Base-by-base conservation (phyloP, 2,113 vertebrate genomes). In the Tachycineta bicolor region DNA sequence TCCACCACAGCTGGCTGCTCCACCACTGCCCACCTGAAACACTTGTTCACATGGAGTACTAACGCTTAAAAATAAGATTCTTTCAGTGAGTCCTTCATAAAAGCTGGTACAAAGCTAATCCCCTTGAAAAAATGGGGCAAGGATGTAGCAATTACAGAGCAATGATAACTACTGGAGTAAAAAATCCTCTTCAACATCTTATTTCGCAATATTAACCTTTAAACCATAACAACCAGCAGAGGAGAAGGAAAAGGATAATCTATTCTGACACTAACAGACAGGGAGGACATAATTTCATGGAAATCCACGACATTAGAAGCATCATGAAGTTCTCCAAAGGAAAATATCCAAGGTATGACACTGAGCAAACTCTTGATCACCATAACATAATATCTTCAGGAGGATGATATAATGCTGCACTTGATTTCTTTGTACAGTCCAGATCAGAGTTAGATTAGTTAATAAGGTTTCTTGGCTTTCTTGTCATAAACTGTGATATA, bases 401-500 rank as follows among this genome's bases (percentile, higher is more conserved):
- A 46, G 80, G 64, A 78, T 90, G 94, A 94, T 68, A 63, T 60
- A 92, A 86, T 41, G 59, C 73, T 83, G 37, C 24, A 22, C 52
- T 80, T 63, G 39, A 91, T 87, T 70, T 83, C 84, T 88, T 46
- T 74, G 77, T 67, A 80, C 75, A 92, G 79, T 6, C 50, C 85
- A 95, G 87, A 96, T 83, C 64, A 96, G 50, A 85, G 71, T 31
- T 28, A 85, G 70, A 96, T 92, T 90, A 89, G 44, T 86, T 96
- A 96, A 97, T 94, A 86, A 90, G 87, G 90, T 92, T 96, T 91
- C 76, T 90, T 92, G 91, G 92, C 82, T 93, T 97, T 92, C 92
- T 90, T 95, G 92, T 94, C 92, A 93, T 93, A 96, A 95, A 86
- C 68, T 60, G n/a, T 91, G 92, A 97, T 81, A 93, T 33, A 93